Evolutionary conservation across 2,113 vertebrate genomes (phyloP).

Genomic region (Eulemur rufifrons): DNA sequence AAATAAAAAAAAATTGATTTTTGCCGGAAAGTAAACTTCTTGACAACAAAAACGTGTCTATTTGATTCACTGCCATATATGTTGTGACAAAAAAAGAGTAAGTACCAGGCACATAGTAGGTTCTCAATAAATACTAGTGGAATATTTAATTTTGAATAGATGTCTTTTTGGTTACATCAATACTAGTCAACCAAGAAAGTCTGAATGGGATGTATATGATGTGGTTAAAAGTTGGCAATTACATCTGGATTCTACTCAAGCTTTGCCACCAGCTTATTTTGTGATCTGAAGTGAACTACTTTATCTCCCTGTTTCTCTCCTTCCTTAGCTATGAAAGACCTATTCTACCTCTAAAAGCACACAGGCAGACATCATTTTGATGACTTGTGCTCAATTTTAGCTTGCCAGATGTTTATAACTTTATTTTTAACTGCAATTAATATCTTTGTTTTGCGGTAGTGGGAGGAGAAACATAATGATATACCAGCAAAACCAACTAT

Average conservation of each 20-base stretch:
- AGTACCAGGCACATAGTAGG: not conserved
- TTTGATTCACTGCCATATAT: not conserved
- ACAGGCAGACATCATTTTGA: not conserved
- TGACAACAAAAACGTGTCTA: not conserved
- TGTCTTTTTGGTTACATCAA: not conserved
- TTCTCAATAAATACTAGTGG: not conserved
- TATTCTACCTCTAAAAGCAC: not conserved
- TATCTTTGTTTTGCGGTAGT: slow-evolving; percentile 20
- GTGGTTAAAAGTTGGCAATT: not conserved
- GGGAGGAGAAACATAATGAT: not conserved
- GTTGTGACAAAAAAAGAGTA: not conserved
- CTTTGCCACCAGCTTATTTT: not conserved
- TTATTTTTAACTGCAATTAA: slow-evolving; percentile 43
- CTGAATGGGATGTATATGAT: not conserved
- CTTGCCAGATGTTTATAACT: not conserved
- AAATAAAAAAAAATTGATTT: slow-evolving; percentile 15
- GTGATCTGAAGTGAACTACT: not conserved
- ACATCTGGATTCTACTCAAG: not conserved
- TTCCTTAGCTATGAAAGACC: not conserved
- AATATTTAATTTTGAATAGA: not conserved
- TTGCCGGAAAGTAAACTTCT: not conserved
- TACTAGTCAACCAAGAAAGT: not conserved
- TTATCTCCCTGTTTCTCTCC: not conserved
- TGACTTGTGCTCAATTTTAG: slow-evolving; percentile 1
- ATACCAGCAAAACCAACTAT: slow-evolving; percentile 30